Evolutionary conservation across 2,797 vertebrate species (phyloP).

Genomic region (Sarcophilus harrisii): DNA sequence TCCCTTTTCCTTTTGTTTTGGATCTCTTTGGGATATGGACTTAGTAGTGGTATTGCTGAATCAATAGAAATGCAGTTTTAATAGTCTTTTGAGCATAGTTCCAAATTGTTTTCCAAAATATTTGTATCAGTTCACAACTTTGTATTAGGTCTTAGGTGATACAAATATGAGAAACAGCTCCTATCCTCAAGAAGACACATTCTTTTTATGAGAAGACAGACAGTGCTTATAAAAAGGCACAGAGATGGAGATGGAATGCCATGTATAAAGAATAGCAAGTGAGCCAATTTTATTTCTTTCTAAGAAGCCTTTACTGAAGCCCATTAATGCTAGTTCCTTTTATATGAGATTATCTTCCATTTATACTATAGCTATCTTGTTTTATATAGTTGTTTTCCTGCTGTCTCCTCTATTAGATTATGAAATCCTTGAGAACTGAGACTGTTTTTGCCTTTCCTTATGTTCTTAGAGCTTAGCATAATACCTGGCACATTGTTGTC

Average conservation of each 20-base stretch:
- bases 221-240: neutral
- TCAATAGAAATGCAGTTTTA: neutral
- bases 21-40: neutral
- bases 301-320: too few species aligned
- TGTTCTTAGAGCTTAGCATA: neutral
- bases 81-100: neutral
- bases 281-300: neutral
- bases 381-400: too few species aligned
- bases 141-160: too few species aligned
- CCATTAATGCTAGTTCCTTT: neutral
- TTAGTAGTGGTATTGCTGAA: neutral
- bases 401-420: neutral
- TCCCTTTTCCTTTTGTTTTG: neutral
- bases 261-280: neutral
- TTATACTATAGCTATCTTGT: too few species aligned
- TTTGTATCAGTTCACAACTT: neutral
- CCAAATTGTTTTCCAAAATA: neutral
- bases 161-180: too few species aligned
- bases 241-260: neutral
- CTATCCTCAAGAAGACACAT: too few species aligned
- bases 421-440: neutral
- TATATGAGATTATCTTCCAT: neutral
- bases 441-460: neutral
- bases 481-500: neutral
- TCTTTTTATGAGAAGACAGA: too few species aligned